These are phyloP conservation scores for Drosophila nr. perissopoda DNA, from an alignment of 2,888 invertebrate species.

Conservation along the genomic window DNA sequence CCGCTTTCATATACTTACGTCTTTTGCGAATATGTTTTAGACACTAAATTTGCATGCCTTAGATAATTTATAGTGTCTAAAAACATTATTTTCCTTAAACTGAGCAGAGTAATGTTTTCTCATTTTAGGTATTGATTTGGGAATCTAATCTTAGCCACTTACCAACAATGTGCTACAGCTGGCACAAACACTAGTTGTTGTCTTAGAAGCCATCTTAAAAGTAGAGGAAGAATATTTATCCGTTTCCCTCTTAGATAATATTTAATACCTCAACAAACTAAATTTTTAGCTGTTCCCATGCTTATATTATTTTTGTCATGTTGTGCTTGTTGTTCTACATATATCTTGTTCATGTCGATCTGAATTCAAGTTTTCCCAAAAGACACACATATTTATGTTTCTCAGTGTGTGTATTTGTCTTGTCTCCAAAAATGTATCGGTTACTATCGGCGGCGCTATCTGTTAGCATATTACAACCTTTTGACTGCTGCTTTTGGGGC, in stretches of 20 bases:
- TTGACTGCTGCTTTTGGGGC: constrained; percentile 49
- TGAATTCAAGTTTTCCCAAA: constrained; percentile 25
- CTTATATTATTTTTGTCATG: constrained; percentile 14
- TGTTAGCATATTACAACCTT: constrained; percentile 49
- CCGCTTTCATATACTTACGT: neutral
- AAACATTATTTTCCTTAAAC: neutral
- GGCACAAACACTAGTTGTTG: constrained; percentile 10
- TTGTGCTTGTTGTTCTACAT: constrained; percentile 29
- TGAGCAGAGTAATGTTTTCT: constrained; percentile 22
- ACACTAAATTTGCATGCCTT: neutral
- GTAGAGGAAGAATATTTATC: constrained; percentile 4
- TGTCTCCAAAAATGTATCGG: constrained; percentile 55
- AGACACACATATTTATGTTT: constrained; percentile 32
- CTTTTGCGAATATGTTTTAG: neutral
- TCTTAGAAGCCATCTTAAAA: constrained; percentile 4
- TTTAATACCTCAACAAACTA: neutral
- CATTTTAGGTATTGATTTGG: constrained; percentile 1
- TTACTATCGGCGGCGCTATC: constrained; percentile 54
- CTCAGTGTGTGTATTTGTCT: constrained; percentile 33
- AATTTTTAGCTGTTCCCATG: constrained; percentile 18
- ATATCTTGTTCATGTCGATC: constrained; percentile 26
- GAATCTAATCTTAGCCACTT: constrained; percentile 35
- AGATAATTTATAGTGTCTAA: neutral
- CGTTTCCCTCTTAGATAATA: neutral
- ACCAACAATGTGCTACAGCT: constrained; percentile 4